Percentiles rank a stretch among this genome's conserved stretches.
These are phyloP conservation scores for Parasteatoda lunata DNA, from an alignment of 2,888 invertebrate species.

Conservation along the genomic window DNA sequence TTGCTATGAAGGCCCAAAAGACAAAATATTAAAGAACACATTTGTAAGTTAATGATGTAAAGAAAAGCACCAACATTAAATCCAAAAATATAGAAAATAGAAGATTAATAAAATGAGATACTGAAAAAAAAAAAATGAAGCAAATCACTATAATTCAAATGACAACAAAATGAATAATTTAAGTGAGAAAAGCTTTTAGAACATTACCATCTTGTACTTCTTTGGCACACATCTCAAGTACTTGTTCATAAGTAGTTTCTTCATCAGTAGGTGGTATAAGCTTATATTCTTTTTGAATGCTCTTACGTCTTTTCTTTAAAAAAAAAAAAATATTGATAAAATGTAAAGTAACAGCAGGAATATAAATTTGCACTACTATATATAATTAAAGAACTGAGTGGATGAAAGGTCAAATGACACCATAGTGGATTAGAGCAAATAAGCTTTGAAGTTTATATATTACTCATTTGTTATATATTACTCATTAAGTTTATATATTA, in stretches of 20 bases:
- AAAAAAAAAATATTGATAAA: background rate
- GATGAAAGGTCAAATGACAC: background rate
- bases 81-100: no score
- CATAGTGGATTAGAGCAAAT: background rate
- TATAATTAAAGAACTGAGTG: background rate
- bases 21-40: no score
- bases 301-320: constrained; percentile 35
- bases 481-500: background rate
- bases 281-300: constrained; percentile 27
- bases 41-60: no score
- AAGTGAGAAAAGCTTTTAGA: background rate
- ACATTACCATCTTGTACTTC: constrained; percentile 47
- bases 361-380: background rate
- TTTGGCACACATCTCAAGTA: constrained; percentile 51
- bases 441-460: background rate
- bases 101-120: no score
- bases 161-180: no score
- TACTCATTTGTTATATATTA: no score
- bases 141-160: no score
- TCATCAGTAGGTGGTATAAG: constrained; percentile 54
- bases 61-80: no score
- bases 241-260: constrained; percentile 59
- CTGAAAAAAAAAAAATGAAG: no score
- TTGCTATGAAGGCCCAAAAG: no score
- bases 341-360: background rate